A percentile compares a stretch with the other conserved stretches of the same genome.
Conservation (phyloP, 2,797 vertebrate species). For the Scleropages formosus region DNA sequence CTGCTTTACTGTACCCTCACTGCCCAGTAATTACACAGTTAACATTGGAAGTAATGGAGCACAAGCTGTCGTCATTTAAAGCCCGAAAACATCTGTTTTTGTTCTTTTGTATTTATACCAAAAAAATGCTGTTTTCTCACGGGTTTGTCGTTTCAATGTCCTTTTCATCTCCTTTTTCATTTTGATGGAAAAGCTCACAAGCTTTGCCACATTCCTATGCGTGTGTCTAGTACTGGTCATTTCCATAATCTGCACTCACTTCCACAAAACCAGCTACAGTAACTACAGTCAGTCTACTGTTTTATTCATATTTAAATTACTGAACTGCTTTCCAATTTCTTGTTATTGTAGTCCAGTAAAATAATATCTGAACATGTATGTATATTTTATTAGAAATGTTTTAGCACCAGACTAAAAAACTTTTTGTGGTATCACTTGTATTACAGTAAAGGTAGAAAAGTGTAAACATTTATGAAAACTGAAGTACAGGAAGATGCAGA, state of each 20-base stretch:
- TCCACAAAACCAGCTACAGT: no score
- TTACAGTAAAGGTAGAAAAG: no score
- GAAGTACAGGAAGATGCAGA: no score
- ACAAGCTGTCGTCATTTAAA: conserved; percentile 20
- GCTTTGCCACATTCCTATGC: not conserved
- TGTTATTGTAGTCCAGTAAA: not conserved
- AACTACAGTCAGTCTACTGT: not conserved
- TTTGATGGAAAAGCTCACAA: not conserved
- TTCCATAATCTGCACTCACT: not conserved
- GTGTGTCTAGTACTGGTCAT: not conserved
- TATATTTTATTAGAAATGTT: not conserved
- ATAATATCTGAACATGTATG: not conserved
- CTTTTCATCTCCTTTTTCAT: not conserved
- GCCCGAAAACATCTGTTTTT: not conserved
- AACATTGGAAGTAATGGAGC: conserved; percentile 9
- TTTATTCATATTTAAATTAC: no score
- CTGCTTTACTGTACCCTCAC: conserved; percentile 5
- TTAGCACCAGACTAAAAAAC: conserved; percentile 3
- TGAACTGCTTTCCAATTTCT: not conserved
- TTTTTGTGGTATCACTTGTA: no score
- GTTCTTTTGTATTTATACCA: conserved; percentile 2
- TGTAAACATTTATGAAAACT: no score
- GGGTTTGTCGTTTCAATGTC: not conserved
- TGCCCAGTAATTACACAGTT: conserved; percentile 1
- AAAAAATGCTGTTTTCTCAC: conserved; percentile 7